Percentiles rank a stretch among this genome's conserved stretches.
Evolutionary conservation across 2,113 vertebrate genomes (phyloP).

Genomic region (Sapajus apella): DNA sequence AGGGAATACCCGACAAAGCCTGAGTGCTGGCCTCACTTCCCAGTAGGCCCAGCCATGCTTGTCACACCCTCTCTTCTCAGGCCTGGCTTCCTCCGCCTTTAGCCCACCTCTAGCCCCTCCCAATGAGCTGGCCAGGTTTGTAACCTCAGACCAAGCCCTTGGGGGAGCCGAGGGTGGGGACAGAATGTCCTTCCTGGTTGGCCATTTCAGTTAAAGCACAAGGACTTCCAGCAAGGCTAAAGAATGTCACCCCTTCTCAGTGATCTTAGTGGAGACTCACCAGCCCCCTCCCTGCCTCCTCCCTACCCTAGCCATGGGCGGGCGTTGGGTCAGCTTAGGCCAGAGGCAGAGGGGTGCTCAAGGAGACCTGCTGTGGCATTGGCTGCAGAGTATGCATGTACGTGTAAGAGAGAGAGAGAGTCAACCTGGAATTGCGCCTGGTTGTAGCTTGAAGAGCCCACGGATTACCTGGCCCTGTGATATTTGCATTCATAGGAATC

Average conservation of each 20-base stretch:
- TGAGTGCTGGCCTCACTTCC: not conserved
- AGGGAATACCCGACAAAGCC: not conserved
- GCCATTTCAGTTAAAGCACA: not conserved
- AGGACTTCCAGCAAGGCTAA: not conserved
- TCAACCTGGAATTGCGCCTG: not conserved
- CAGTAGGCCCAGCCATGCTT: not conserved
- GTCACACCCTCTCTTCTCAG: not conserved
- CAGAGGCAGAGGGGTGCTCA: not conserved
- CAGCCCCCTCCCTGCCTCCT: not conserved
- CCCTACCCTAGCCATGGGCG: not conserved
- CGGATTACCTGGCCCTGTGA: not conserved
- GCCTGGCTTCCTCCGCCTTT: not conserved
- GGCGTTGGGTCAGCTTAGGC: not conserved
- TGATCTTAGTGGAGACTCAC: not conserved
- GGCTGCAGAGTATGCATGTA: not conserved
- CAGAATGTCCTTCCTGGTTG: slow-evolving; percentile 16
- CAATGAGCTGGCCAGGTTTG: not conserved
- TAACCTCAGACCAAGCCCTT: slow-evolving; percentile 17
- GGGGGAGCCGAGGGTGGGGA: not conserved
- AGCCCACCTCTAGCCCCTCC: not conserved
- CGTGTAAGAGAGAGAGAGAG: not conserved
- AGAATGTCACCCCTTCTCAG: rapidly evolving
- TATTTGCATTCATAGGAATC: not conserved
- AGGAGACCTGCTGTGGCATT: not conserved
- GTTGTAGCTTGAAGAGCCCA: not conserved